Evolutionary conservation across 2,797 vertebrate species (phyloP).

Genomic region (Typhlichthys eigenmanni): DNA sequence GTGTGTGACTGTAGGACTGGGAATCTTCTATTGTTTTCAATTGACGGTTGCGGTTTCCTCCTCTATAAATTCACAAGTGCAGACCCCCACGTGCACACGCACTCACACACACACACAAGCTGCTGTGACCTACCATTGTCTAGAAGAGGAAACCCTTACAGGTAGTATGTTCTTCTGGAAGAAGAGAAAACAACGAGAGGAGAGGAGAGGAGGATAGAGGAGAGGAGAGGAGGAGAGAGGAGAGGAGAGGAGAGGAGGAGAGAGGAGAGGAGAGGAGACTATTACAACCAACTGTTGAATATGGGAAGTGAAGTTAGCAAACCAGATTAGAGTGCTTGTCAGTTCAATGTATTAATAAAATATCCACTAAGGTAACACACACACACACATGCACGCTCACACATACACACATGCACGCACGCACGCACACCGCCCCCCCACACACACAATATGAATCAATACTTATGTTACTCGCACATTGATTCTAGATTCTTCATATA

Average conservation of each 20-base stretch:
- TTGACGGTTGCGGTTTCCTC: conserved; percentile 80
- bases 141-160: conserved; percentile 73
- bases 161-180: conserved; percentile 48
- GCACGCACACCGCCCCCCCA: too few relatives aligned
- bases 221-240: conserved; percentile 15
- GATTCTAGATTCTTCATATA: too few relatives aligned
- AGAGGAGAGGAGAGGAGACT: neutral
- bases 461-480: too few relatives aligned
- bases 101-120: conserved; percentile 14
- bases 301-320: too few relatives aligned
- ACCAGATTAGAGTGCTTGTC: too few relatives aligned
- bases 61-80: conserved; percentile 24
- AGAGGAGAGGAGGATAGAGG: conserved; percentile 28
- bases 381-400: too few relatives aligned
- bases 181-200: conserved; percentile 38
- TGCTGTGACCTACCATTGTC: conserved; percentile 70
- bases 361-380: too few relatives aligned
- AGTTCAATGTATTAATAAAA: too few relatives aligned
- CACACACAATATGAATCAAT: too few relatives aligned
- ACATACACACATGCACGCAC: too few relatives aligned
- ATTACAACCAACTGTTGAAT: neutral
- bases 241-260: conserved; percentile 28
- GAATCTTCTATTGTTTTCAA: conserved; percentile 86
- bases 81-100: conserved; percentile 8
- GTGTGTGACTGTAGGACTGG: conserved; percentile 40